Percentiles rank a stretch among this genome's conserved stretches.
These are phyloP conservation scores for Arctocebus calabarensis DNA, from an alignment of 2,797 vertebrate genomes.

Conservation along the genomic window DNA sequence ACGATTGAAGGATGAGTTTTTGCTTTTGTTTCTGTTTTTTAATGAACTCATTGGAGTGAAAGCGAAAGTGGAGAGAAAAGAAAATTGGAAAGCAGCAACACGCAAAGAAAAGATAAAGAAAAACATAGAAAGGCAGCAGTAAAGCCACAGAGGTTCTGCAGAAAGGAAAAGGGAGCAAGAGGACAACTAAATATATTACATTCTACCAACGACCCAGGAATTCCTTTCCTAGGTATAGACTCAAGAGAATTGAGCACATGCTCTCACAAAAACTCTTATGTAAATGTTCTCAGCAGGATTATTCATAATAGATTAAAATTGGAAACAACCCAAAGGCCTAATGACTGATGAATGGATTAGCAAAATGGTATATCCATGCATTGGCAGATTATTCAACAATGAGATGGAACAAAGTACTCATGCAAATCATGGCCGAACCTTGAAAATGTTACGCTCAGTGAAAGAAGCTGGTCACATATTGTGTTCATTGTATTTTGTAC, in stretches of 20 bases:
- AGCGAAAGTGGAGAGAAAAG: neutral
- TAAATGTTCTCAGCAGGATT: neutral
- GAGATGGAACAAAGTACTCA: neutral
- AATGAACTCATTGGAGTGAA: neutral
- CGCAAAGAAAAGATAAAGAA: neutral
- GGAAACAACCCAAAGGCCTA: neutral
- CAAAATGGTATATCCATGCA: neutral
- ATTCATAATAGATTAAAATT: neutral
- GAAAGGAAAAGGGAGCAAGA: neutral
- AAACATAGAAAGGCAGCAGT: neutral
- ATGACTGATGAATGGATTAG: neutral
- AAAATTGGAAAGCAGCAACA: neutral
- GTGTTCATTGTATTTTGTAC: neutral
- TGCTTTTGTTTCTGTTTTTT: neutral
- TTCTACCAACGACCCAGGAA: rapidly evolving
- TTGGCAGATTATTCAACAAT: neutral
- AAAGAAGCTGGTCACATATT: neutral
- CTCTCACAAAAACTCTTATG: neutral
- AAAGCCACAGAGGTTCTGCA: neutral
- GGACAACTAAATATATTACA: too few relatives aligned
- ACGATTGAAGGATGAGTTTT: neutral
- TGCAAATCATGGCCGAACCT: neutral
- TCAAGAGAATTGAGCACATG: neutral
- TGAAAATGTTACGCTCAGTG: neutral
- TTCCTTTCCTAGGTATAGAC: neutral